Base-by-base conservation (phyloP, 2,888 invertebrate species). In the Meteorus cinctellus region DNA sequence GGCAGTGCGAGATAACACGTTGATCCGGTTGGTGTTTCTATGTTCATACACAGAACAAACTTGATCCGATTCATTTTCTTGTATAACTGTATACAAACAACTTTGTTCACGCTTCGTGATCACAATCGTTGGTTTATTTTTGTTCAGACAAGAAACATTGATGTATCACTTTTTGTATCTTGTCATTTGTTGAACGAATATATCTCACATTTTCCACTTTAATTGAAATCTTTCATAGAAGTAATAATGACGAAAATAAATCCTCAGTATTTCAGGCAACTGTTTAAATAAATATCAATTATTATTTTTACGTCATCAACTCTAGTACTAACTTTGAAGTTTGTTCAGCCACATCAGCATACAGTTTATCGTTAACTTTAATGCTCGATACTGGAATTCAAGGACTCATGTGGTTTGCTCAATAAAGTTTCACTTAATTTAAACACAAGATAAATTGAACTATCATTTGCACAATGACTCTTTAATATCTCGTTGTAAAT, bases 381-480 rank as follows among this genome's bases (percentile, higher is more conserved):
- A n/a, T 19, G 19, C 55, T 19, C 8, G 55, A 55, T 55, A 55
- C 55, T 55, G 55, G n/a, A 55, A 55, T 55, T 55, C 55, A 55
- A 55, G 55, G 55, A 55, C 55, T 55, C n/a, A 55, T 55, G 55
- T n/a, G 55, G 41, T 41, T 19, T 55, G 10, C 55, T 55, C 55
- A 55, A 55, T 19, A n/a, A 55, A 55, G 19, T 55, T 24, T 55
- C 55, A 55, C 55, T 55, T 55, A 55, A 55, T 19, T 19, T 19
- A 55, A 19, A 19, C 55, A 19, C 1, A 19, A 19, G 19, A 55
- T 55, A 55, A 55, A 55, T 55, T 55, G 55, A 55, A 55, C 55
- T 55, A 19, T 55, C n/a, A 55, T 55, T 55, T 55, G 19, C 19
- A 19, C 19, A 55, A 55, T 24, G n/a, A 10, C n/a, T 55, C 19